Evolutionary conservation across 1,140 invertebrate genomes (phyloP), one percentile per base, ranked within the genome.

Genomic region (Kradibia gibbosae): DNA sequence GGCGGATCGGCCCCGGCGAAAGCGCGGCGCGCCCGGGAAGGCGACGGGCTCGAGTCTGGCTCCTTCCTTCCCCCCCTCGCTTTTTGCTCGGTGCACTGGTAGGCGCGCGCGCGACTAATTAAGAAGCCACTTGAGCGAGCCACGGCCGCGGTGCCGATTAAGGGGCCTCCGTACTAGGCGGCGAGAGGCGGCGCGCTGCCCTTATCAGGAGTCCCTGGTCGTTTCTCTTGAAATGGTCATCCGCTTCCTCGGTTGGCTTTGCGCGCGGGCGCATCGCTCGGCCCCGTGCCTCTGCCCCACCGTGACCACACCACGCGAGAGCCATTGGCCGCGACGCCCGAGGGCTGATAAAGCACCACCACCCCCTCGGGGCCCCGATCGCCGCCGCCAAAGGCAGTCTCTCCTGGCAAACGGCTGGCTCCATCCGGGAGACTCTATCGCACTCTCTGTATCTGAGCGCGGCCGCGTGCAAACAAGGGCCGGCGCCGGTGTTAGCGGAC

Each of bases 121-220:
- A 74, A 75, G 39, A 28, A 75, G 34, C 50, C 25, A 57, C 13
- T 1, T 22, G 25, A 45, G 39, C 13, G 57, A 7, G 60, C 60
- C 17, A 28, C 75, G 5, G 31, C 13, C n/a, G 39, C 39, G 57
- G 48, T 65, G 60, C 57, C 57, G 74, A 65, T 76, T 62, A 76
- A 76, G 57, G 57, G 57, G n/a, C n/a, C n/a, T n/a, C n/a, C 74
- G 39, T 65, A 22, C 22, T 45, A 76, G 31, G 10, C n/a, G 22
- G 20, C 74, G 45, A 11, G 50, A 74, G 50, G 39, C 31, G 50
- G 0, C 50, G 15, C 15, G 15, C 39, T 39, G 34, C 71, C n/a
- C 71, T 73, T 73, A 73, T 73, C 48, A 28, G 20, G 71, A 1
- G n/a, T n/a, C 45, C 45, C 8, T 22, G 5, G 50, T 20, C 10